Conservation (phyloP, 2,113 vertebrate species). For the Aythya baeri region DNA sequence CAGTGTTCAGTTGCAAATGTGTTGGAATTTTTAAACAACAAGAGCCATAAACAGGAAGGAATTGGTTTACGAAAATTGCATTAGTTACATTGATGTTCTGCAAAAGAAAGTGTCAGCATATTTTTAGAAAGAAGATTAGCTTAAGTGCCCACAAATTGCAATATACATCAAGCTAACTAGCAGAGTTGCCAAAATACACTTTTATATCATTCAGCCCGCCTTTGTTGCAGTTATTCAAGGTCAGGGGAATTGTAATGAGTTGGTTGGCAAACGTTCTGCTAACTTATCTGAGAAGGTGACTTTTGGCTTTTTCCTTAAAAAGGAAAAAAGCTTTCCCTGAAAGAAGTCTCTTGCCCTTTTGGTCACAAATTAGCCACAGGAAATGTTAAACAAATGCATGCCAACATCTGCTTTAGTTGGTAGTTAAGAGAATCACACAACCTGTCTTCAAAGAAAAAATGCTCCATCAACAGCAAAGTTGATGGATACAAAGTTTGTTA, state of each 20-base stretch:
- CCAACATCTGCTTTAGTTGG: background rate
- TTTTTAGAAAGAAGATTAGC: slow-evolving; percentile 28
- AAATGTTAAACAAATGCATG: background rate
- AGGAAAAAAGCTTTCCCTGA: background rate
- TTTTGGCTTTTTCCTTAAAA: background rate
- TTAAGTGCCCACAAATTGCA: background rate
- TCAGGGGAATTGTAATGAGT: background rate
- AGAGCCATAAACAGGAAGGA: slow-evolving; percentile 18
- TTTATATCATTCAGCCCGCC: background rate
- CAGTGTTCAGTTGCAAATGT: background rate
- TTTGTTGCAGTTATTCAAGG: slow-evolving; percentile 19
- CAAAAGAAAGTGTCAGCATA: background rate
- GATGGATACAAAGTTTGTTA: background rate
- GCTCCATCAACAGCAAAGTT: background rate
- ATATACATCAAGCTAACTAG: slow-evolving; percentile 37
- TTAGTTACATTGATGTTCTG: background rate
- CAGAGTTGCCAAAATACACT: background rate
- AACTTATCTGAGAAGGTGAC: background rate
- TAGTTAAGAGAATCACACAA: background rate
- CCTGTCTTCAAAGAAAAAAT: background rate
- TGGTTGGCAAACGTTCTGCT: background rate
- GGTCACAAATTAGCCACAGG: background rate
- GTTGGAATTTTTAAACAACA: slow-evolving; percentile 31
- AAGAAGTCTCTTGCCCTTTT: background rate
- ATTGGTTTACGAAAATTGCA: background rate